Percentiles rank a stretch among this genome's conserved stretches.
These are phyloP conservation scores for Whitmania pigra DNA, from an alignment of 1,140 invertebrate species.

Conservation along the genomic window DNA sequence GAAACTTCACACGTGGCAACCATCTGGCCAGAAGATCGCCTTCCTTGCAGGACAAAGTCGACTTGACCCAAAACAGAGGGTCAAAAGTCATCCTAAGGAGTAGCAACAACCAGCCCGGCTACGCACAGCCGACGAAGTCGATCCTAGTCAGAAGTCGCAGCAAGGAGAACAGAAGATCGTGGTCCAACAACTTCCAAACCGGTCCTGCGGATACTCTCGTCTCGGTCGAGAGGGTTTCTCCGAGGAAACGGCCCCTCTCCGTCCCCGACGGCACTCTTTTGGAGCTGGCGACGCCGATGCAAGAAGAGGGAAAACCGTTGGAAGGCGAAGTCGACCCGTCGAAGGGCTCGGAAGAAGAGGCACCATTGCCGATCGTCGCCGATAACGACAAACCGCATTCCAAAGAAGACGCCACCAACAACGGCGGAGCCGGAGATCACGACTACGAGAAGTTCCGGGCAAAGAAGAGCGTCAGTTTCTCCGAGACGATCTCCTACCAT, in stretches of 20 bases:
- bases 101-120: background rate
- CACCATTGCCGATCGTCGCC: too few species aligned
- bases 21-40: background rate
- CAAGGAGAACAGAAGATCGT: background rate
- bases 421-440: background rate
- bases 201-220: background rate
- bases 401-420: background rate
- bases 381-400: background rate
- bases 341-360: background rate
- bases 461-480: slow-evolving; percentile 26
- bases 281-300: background rate
- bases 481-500: slow-evolving; percentile 23
- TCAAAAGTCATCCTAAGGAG: background rate
- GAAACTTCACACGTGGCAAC: background rate
- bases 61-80: background rate
- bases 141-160: slow-evolving; percentile 11
- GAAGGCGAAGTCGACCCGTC: background rate
- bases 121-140: slow-evolving; percentile 7
- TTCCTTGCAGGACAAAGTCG: background rate
- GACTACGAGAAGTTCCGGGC: slow-evolving; percentile 16
- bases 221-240: background rate
- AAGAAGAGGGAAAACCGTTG: background rate
- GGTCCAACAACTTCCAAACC: slow-evolving; percentile 5
- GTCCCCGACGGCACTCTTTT: slow-evolving; percentile 13
- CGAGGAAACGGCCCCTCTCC: background rate